Base-by-base conservation (phyloP, 2,888 invertebrate species). In the Saturnia pavonia region DNA sequence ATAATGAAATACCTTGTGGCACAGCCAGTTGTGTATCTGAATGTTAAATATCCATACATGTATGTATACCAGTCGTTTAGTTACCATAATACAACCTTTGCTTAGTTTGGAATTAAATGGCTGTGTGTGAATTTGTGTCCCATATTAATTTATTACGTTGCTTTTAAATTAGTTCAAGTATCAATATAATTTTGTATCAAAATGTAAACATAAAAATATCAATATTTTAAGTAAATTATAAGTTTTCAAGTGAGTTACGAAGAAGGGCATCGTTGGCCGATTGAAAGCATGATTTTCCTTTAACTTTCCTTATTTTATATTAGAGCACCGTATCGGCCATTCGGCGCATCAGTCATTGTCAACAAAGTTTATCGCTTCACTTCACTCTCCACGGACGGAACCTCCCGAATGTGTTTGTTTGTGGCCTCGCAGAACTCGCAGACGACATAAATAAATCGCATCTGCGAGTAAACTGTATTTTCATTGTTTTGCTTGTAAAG, bases 311-410 rank as follows among this genome's bases (percentile, higher is more conserved):
- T 70, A 65, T 40, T 43, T 66, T 43, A 66, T 60, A 54, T 68
- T 68, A 69, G 75, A 40, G 68, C 73, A 74, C 76, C 75, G 74
- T 74, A 77, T 78, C 79, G 78, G 73, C 76, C 78, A 78, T 78
- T 81, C 77, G 80, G 78, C 78, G 85, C 89, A 91, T 92, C 90
- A 88, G 88, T 91, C 90, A 89, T 90, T 91, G 92, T 91, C 92
- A 91, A 89, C 89, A 87, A 91, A 90, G 84, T 91, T 90, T 89
- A 88, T 88, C 86, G 84, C 83, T 73, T 74, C 75, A 78, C 77
- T 77, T 80, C 79, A 78, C 77, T 74, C 76, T 65, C 40, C 65
- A 76, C 78, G 78, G 80, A 82, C 82, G 80, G 85, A 85, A 85
- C 85, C 85, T 81, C 79, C 83, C 81, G 84, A 87, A 89, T 87